These are phyloP conservation scores for Solea senegalensis DNA, from an alignment of 2,113 vertebrate species.

Conservation along the genomic window DNA sequence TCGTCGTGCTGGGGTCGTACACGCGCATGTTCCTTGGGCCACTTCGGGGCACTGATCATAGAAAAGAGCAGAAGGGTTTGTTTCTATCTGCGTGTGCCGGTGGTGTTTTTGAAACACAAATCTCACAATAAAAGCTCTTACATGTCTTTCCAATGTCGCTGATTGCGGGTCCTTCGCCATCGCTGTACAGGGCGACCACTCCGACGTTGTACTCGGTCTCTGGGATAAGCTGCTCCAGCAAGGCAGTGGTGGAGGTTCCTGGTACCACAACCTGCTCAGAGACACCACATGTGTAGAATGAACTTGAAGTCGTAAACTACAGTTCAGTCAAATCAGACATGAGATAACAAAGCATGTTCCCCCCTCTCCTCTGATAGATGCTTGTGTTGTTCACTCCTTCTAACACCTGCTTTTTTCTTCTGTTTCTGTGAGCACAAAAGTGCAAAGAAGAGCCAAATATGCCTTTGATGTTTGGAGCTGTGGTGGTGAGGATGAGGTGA, in stretches of 20 bases:
- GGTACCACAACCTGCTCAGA: constrained; percentile 86
- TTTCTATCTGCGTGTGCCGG: background rate
- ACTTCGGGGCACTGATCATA: constrained; percentile 87
- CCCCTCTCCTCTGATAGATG: constrained; percentile 26
- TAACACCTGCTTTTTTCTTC: constrained; percentile 18
- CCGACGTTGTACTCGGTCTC: constrained; percentile 90
- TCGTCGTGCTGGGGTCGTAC: constrained; percentile 91
- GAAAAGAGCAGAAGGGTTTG: background rate
- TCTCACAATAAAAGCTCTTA: constrained; percentile 73
- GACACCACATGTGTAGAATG: constrained; percentile 9
- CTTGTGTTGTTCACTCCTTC: constrained; percentile 10
- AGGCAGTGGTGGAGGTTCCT: constrained; percentile 83
- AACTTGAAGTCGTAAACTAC: background rate
- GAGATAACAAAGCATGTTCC: background rate
- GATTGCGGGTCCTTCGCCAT: constrained; percentile 89
- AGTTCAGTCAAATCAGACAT: background rate
- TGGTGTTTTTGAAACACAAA: background rate
- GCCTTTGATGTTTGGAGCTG: constrained; percentile 50
- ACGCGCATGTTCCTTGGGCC: constrained; percentile 92
- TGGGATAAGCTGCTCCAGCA: constrained; percentile 87
- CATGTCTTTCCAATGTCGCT: constrained; percentile 88
- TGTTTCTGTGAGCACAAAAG: constrained; percentile 41
- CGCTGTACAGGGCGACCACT: constrained; percentile 89
- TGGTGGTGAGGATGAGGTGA: background rate
- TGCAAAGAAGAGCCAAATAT: constrained; percentile 41